These are phyloP conservation scores for Tetrapedia diversipes DNA, from an alignment of 2,888 invertebrate species.

Conservation along the genomic window DNA sequence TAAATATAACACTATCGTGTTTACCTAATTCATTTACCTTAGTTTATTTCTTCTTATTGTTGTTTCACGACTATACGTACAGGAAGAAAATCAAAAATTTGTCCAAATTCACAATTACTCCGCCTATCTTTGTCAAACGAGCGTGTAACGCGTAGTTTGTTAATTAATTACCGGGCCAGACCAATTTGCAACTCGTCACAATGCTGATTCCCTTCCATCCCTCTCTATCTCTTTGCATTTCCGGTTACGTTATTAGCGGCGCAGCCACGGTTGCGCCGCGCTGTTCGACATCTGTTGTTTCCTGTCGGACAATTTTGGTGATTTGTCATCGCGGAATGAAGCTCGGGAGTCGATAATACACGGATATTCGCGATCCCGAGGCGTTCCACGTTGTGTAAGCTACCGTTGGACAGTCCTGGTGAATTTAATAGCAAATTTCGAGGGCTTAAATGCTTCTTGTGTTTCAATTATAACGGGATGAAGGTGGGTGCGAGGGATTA, in stretches of 20 bases:
- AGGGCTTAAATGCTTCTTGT: not conserved
- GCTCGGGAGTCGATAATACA: not conserved
- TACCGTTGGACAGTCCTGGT: too few species aligned
- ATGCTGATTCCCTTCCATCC: not conserved
- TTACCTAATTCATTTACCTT: too few species aligned
- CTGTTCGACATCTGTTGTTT: conserved; percentile 30
- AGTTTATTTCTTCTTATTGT: too few species aligned
- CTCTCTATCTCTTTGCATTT: not conserved
- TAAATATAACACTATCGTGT: too few species aligned
- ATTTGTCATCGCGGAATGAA: conserved; percentile 37
- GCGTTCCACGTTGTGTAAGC: not conserved
- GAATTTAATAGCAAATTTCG: not conserved
- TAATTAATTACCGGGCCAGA: conserved; percentile 31
- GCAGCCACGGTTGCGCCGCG: not conserved
- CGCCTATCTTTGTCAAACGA: conserved; percentile 3
- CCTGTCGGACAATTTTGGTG: conserved; percentile 29
- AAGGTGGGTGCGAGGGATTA: not conserved
- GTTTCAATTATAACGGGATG: too few species aligned
- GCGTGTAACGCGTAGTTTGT: conserved; percentile 12
- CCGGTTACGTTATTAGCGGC: conserved; percentile 32
- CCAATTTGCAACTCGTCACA: conserved; percentile 26
- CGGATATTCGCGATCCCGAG: not conserved
- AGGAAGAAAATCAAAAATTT: too few species aligned
- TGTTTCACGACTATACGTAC: too few species aligned
- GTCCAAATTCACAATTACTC: too few species aligned